Percentiles rank a stretch among this genome's conserved stretches.
phyloP scores from a whole-genome alignment of 1,140 invertebrate genomes.

The Drosophila equinoxialis region DNA sequence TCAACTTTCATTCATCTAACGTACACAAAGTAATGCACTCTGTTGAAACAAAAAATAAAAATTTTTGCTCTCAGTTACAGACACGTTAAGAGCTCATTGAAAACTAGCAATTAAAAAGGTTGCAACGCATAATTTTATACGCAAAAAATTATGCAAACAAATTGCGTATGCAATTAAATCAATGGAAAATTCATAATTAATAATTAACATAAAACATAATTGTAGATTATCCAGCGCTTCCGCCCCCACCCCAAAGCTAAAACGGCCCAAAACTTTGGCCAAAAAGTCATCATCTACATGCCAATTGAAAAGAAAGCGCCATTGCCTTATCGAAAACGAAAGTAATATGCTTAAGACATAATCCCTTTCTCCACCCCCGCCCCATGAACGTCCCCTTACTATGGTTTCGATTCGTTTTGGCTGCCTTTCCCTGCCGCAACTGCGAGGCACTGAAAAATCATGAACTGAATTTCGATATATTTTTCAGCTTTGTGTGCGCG shows the following conservation, averaged over 20 bases:
- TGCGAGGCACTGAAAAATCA: constrained; percentile 33
- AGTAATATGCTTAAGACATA: constrained; percentile 47
- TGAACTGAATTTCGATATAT: constrained; percentile 61
- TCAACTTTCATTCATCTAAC: constrained; percentile 23
- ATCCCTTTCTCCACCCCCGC: neutral
- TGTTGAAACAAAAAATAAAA: too few species aligned
- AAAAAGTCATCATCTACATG: constrained; percentile 30
- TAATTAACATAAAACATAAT: constrained; percentile 47
- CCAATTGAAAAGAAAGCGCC: constrained; percentile 68
- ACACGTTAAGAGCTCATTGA: constrained; percentile 26
- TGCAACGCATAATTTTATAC: constrained; percentile 62
- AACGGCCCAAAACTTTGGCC: neutral
- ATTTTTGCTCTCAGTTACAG: neutral
- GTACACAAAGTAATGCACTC: neutral
- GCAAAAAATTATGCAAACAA: constrained; percentile 53
- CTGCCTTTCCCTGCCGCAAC: constrained; percentile 9
- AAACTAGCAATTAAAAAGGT: constrained; percentile 50
- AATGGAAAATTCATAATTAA: constrained; percentile 53
- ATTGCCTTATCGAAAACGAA: constrained; percentile 73
- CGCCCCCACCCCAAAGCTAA: neutral
- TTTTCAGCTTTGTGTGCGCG: constrained; percentile 28
- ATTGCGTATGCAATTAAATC: constrained; percentile 42
- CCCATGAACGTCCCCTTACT: neutral
- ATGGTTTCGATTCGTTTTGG: too few species aligned
- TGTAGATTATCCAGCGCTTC: neutral